Evolutionary conservation across 2,113 vertebrate genomes (phyloP).

Genomic region (Rhinopithecus roxellana): DNA sequence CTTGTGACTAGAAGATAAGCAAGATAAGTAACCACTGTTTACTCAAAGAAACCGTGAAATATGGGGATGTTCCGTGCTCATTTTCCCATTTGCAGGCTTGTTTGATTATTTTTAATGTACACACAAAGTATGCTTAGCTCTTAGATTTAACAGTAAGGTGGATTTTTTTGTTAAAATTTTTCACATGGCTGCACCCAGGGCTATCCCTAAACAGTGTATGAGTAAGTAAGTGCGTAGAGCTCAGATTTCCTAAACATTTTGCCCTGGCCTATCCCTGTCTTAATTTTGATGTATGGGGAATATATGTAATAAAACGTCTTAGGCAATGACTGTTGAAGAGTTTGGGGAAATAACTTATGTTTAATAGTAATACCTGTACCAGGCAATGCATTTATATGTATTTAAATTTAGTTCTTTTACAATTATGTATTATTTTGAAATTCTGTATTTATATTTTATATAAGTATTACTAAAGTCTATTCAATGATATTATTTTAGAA

Average conservation of each 20-base stretch:
- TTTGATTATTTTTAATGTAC: background rate
- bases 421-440: background rate
- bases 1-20: background rate
- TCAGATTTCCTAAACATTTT: background rate
- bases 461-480: background rate
- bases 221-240: background rate
- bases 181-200: background rate
- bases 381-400: background rate
- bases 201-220: background rate
- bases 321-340: background rate
- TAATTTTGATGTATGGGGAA: background rate
- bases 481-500: background rate
- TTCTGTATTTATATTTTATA: background rate
- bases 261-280: background rate
- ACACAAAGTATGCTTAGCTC: background rate
- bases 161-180: background rate
- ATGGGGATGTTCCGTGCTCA: background rate
- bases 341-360: background rate
- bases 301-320: background rate
- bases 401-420: constrained; percentile 29
- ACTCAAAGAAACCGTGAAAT: background rate
- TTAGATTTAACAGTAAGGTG: background rate
- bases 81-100: background rate
- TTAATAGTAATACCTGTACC: background rate
- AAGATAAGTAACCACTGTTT: background rate